Conservation (phyloP, 2,797 vertebrate species). For the Poecilia gillii region DNA sequence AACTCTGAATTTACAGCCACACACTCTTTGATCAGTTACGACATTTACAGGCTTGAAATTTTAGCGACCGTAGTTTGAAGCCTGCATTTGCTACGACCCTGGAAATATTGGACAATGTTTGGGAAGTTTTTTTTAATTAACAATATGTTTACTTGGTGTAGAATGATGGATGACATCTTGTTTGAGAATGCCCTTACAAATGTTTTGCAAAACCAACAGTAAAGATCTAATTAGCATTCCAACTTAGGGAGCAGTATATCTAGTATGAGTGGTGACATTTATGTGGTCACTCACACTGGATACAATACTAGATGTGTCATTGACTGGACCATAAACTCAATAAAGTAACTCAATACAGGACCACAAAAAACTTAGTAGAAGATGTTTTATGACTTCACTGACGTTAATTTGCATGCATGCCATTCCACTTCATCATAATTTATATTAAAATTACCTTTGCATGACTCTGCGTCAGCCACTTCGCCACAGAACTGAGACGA, state of each 20-base stretch:
- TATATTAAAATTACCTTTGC: conserved; percentile 56
- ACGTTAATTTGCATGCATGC: neutral
- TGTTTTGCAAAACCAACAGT: neutral
- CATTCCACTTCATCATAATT: neutral
- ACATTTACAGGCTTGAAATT: conserved; percentile 1
- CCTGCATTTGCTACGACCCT: neutral
- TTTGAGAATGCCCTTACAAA: neutral
- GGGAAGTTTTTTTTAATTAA: neutral
- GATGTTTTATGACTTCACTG: neutral
- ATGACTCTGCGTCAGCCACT: conserved; percentile 50
- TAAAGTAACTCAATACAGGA: neutral
- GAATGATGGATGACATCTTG: neutral
- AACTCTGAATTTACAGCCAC: neutral
- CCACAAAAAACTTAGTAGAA: neutral
- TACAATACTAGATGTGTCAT: neutral
- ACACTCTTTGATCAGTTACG: neutral
- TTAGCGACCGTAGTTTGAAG: neutral
- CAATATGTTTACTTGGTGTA: too few relatives aligned
- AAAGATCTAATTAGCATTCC: neutral
- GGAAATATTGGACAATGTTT: neutral
- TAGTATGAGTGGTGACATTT: neutral
- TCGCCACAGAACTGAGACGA: conserved; percentile 62
- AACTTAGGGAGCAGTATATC: neutral
- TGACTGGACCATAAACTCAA: neutral
- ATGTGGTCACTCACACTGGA: neutral